A percentile compares a stretch with the other conserved stretches of the same genome.
phyloP scores from a whole-genome alignment of 2,888 invertebrate genomes.

The Athripsodes cinereus region DNA sequence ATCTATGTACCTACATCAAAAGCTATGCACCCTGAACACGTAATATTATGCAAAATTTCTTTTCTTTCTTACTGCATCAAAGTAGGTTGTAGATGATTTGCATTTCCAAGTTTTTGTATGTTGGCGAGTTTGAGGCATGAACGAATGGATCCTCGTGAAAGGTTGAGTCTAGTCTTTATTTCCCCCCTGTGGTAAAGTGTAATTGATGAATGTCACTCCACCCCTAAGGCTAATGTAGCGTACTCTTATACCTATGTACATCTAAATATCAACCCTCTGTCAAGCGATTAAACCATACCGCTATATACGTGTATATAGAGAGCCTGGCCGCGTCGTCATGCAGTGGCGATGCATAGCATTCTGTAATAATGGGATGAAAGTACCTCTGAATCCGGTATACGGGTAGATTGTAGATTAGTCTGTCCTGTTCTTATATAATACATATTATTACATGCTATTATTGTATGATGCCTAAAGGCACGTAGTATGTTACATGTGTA shows the following conservation, averaged over 20 bases:
- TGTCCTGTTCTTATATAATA: too few relatives aligned
- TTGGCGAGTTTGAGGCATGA: background rate
- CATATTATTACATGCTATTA: too few relatives aligned
- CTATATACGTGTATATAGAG: background rate
- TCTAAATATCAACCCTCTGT: background rate
- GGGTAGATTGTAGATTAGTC: too few relatives aligned
- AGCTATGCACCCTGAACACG: too few relatives aligned
- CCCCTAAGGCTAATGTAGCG: background rate
- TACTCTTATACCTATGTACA: background rate
- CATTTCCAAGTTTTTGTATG: background rate
- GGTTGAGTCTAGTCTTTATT: background rate
- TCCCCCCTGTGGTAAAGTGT: background rate
- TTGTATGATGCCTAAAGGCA: too few relatives aligned
- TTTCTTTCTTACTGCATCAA: too few relatives aligned
- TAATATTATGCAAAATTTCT: too few relatives aligned
- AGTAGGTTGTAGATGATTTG: background rate
- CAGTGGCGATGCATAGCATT: background rate
- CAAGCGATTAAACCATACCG: background rate
- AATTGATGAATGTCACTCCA: slow-evolving; percentile 1
- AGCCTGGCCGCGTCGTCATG: too few relatives aligned
- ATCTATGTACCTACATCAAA: too few relatives aligned
- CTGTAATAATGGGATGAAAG: background rate
- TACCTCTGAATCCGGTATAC: too few relatives aligned
- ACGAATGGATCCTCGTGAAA: background rate
- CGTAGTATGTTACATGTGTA: too few relatives aligned